Base-by-base conservation (phyloP, 2,113 vertebrate species). In the Dissostichus mawsoni region DNA sequence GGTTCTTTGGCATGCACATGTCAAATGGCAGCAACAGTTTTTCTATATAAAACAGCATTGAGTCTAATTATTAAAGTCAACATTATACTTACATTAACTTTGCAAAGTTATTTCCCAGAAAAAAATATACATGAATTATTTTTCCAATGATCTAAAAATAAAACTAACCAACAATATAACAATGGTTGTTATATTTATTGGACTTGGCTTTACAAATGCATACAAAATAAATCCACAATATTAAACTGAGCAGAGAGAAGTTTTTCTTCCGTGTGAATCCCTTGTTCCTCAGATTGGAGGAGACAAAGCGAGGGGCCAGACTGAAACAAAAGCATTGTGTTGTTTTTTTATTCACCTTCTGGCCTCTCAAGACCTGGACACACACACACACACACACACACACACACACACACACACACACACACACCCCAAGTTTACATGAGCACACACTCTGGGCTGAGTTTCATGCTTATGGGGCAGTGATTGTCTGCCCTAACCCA, bases 401-500 rank as follows among this genome's bases (percentile, higher is more conserved):
- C 48, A 58, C 66, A 55, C 74, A 78, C 25, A 25, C 25, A 25
- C 25, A 36, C 5, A 36, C 58, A 80, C 67, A 59, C 66, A 81
- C 71, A 88, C 74, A 71, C 73, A 73, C 57, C 88, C 79, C 82
- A 83, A 73, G 71, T 83, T 90, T 89, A 90, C 74, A 93, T 83
- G 84, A 84, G 76, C 80, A 84, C 80, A 76, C 84, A 87, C 85
- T 78, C 74, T 52, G 83, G 71, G 67, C 78, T 87, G 70, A 80
- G 87, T 82, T 83, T 83, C 90, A 86, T 94, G 88, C 89, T 92
- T 90, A 89, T 92, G 88, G 92, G 90, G 87, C 91, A 92, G 90
- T 93, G 93, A 94, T 94, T 93, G 93, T 92, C 90, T 94, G 93
- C 93, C 93, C 90, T 84, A 92, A 92, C 92, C 88, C 92, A 94